A percentile compares a stretch with the other conserved stretches of the same genome.
Evolutionary conservation across 2,888 invertebrate species (phyloP).

Genomic region (Caenorhabditis wallacei): DNA sequence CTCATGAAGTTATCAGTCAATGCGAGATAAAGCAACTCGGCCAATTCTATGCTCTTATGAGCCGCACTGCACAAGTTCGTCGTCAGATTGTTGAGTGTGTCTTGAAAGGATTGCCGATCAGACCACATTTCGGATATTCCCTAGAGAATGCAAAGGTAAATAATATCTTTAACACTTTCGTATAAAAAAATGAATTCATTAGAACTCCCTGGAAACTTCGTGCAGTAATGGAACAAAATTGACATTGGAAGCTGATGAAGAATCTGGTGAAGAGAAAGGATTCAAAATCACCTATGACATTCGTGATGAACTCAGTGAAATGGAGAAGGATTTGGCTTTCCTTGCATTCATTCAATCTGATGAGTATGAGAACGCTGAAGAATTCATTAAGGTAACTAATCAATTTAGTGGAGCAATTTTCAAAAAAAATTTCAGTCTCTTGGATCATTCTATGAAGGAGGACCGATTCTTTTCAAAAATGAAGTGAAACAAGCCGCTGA

Average conservation of each 20-base stretch:
- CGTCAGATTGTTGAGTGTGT: slow-evolving; percentile 78
- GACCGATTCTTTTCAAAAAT: slow-evolving; percentile 66
- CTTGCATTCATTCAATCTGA: slow-evolving; percentile 77
- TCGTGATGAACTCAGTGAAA: slow-evolving; percentile 75
- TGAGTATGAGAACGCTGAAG: slow-evolving; percentile 78
- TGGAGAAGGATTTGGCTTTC: slow-evolving; percentile 78
- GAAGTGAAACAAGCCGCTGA: slow-evolving; percentile 71
- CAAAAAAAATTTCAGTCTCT: slow-evolving; percentile 66
- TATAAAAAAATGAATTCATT: slow-evolving; percentile 1
- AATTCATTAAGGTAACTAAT: slow-evolving; percentile 73
- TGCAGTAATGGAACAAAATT: slow-evolving; percentile 67
- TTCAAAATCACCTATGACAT: slow-evolving; percentile 72
- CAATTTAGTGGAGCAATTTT: background rate
- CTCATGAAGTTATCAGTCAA: slow-evolving; percentile 79
- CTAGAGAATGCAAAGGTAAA: slow-evolving; percentile 78
- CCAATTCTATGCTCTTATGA: slow-evolving; percentile 79
- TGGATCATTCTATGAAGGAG: slow-evolving; percentile 73
- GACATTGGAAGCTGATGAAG: slow-evolving; percentile 65
- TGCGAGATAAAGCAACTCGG: slow-evolving; percentile 72
- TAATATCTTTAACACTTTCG: background rate
- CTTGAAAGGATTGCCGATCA: slow-evolving; percentile 77
- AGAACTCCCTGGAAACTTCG: slow-evolving; percentile 74
- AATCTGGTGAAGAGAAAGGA: slow-evolving; percentile 65
- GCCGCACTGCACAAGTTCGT: slow-evolving; percentile 76
- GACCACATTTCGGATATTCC: slow-evolving; percentile 74